These are phyloP conservation scores for Mythimna albipuncta DNA, from an alignment of 2,888 invertebrate species.

Conservation along the genomic window DNA sequence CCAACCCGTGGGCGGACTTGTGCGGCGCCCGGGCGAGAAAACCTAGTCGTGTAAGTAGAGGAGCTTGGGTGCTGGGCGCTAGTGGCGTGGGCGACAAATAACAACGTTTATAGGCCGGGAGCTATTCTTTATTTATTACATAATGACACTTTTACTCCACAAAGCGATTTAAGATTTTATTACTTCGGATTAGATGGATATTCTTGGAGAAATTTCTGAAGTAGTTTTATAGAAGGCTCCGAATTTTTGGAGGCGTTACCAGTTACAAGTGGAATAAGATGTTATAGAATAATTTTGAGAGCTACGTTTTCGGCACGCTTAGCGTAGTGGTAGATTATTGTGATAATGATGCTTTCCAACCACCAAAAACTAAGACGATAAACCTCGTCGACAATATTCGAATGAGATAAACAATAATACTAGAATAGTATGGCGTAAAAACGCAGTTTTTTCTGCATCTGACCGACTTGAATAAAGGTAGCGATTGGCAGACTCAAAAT, in stretches of 20 bases:
- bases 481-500: too few species aligned
- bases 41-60: constrained; percentile 68
- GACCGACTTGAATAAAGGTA: too few species aligned
- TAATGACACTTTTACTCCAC: constrained; percentile 53
- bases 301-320: too few species aligned
- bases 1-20: constrained; percentile 68
- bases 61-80: constrained; percentile 34
- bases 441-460: too few species aligned
- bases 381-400: too few species aligned
- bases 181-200: constrained; percentile 17
- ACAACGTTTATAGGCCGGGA: constrained; percentile 63
- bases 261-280: background rate
- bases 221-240: background rate
- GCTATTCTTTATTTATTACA: constrained; percentile 65
- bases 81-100: constrained; percentile 68
- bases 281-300: background rate
- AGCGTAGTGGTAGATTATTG: too few species aligned
- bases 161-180: constrained; percentile 50
- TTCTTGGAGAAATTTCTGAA: constrained; percentile 22
- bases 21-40: constrained; percentile 49
- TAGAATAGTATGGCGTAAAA: too few species aligned
- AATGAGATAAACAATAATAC: too few species aligned
- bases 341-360: too few species aligned
- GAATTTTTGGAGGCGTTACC: background rate
- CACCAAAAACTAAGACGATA: too few species aligned